phyloP scores from a whole-genome alignment of 2,113 vertebrate species.

The Bubalus kerabau region DNA sequence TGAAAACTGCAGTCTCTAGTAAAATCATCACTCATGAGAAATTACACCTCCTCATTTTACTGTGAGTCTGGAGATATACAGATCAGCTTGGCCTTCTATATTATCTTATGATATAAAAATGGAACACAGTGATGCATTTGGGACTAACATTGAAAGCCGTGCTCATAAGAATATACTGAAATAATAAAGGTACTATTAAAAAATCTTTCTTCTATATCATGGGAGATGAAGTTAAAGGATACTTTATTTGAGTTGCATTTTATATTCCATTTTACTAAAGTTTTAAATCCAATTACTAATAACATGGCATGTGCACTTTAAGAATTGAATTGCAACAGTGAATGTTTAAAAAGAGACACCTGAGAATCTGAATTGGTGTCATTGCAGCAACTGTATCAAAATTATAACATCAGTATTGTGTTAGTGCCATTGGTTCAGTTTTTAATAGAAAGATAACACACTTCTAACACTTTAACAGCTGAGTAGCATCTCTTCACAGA shows the following conservation, averaged over 20 bases:
- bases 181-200: constrained; percentile 42
- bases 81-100: background rate
- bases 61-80: constrained; percentile 8
- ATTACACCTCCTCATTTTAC: constrained; percentile 28
- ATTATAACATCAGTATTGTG: background rate
- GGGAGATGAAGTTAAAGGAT: constrained; percentile 24
- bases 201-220: background rate
- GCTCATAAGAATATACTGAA: constrained; percentile 22
- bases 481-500: background rate
- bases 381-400: background rate
- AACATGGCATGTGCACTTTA: background rate
- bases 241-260: constrained; percentile 8
- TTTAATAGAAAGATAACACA: background rate
- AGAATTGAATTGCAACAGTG: background rate
- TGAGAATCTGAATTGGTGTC: background rate
- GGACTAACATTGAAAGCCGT: constrained; percentile 13
- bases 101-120: constrained; percentile 45
- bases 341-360: constrained; percentile 7
- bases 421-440: background rate
- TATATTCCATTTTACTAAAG: background rate
- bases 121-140: constrained; percentile 23
- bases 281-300: constrained; percentile 30
- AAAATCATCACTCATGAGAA: constrained; percentile 17
- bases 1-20: background rate
- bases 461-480: background rate